Evolutionary conservation across 2,113 vertebrate species (phyloP).

Genomic region (Ornithorhynchus anatinus): DNA sequence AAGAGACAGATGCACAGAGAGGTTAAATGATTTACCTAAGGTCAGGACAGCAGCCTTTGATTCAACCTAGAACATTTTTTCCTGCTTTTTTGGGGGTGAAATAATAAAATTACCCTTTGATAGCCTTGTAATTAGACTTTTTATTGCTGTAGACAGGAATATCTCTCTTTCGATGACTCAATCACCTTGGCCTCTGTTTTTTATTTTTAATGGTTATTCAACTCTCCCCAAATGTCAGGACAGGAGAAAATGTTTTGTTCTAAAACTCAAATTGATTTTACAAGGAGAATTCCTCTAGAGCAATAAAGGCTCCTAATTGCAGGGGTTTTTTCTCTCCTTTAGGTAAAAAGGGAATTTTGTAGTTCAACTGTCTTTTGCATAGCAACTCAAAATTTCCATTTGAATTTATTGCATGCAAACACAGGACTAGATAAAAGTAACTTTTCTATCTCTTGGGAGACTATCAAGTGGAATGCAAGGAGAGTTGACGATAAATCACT

Average conservation of each 20-base stretch:
- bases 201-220: background rate
- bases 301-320: background rate
- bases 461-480: background rate
- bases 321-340: background rate
- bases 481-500: background rate
- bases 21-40: too few species aligned
- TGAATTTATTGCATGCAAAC: background rate
- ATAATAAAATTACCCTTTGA: background rate
- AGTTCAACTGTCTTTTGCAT: background rate
- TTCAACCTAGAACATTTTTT: too few species aligned
- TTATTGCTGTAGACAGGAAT: background rate
- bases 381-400: background rate
- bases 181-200: background rate
- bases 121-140: background rate
- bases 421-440: background rate
- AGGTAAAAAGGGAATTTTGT: background rate
- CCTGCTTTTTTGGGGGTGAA: too few species aligned
- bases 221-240: background rate
- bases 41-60: too few species aligned
- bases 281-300: background rate
- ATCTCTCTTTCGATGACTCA: background rate
- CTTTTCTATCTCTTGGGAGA: background rate
- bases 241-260: background rate
- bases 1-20: too few species aligned
- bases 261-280: constrained; percentile 3